Conservation (phyloP, 2,888 invertebrate genomes). For the Volucella inflata region DNA sequence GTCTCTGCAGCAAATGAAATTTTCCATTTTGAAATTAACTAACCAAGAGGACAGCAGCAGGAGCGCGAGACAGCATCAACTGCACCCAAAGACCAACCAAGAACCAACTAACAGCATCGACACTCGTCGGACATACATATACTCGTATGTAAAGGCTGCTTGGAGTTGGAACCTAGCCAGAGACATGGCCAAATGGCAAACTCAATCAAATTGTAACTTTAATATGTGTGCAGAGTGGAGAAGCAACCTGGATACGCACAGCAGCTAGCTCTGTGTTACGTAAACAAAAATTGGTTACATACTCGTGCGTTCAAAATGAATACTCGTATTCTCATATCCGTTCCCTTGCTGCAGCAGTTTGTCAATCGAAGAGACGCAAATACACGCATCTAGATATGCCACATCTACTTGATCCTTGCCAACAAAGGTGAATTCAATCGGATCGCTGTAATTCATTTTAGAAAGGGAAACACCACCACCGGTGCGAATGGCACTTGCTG, state of each 20-base stretch:
- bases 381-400: not conserved
- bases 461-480: slow-evolving; percentile 40
- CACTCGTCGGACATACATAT: not conserved
- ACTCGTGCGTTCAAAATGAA: not conserved
- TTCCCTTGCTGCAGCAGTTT: not conserved
- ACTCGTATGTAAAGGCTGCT: slow-evolving; percentile 1
- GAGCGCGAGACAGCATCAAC: not conserved
- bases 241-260: slow-evolving; percentile 18
- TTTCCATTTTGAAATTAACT: slow-evolving; percentile 55
- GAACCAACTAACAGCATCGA: slow-evolving; percentile 2
- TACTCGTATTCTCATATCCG: not conserved
- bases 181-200: slow-evolving; percentile 42
- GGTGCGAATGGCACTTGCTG: slow-evolving; percentile 25
- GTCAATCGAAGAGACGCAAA: not conserved
- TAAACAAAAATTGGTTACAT: slow-evolving; percentile 32
- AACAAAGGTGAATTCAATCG: slow-evolving; percentile 44
- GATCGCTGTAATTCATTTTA: slow-evolving; percentile 38
- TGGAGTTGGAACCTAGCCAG: slow-evolving; percentile 5
- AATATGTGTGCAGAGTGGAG: slow-evolving; percentile 35
- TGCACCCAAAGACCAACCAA: not conserved
- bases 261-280: slow-evolving; percentile 13
- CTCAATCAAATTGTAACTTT: slow-evolving; percentile 62
- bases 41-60: slow-evolving; percentile 5
- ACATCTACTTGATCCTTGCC: slow-evolving; percentile 39
- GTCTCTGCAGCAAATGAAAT: slow-evolving; percentile 49